Evolutionary conservation across 2,888 invertebrate species (phyloP).

Genomic region (Platypus cylindrus): DNA sequence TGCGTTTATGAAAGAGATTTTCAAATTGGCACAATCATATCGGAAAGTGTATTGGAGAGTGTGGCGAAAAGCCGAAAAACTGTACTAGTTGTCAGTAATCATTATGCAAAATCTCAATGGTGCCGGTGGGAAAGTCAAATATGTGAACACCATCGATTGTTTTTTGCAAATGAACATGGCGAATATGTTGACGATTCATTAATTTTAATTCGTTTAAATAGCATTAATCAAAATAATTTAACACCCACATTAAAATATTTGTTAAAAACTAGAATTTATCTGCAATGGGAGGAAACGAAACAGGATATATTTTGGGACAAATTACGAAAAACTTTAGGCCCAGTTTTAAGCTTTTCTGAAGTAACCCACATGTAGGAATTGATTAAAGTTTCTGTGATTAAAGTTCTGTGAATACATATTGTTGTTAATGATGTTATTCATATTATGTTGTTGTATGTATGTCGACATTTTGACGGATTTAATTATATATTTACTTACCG

Average conservation of each 20-base stretch:
- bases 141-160: slow-evolving; percentile 51
- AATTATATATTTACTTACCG: too few relatives aligned
- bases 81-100: slow-evolving; percentile 52
- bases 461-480: too few relatives aligned
- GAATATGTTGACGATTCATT: slow-evolving; percentile 44
- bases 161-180: slow-evolving; percentile 39
- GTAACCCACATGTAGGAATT: slow-evolving; percentile 6
- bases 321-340: slow-evolving; percentile 24
- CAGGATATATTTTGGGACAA: slow-evolving; percentile 32
- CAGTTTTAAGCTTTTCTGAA: slow-evolving; percentile 2
- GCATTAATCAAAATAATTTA: slow-evolving; percentile 41
- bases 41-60: slow-evolving; percentile 51
- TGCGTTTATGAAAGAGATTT: slow-evolving; percentile 61
- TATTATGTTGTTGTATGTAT: too few relatives aligned
- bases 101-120: slow-evolving; percentile 60
- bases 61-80: slow-evolving; percentile 52
- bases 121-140: slow-evolving; percentile 57
- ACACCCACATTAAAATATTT: slow-evolving; percentile 48
- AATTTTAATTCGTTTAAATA: slow-evolving; percentile 49
- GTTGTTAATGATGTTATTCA: too few relatives aligned
- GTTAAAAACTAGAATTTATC: slow-evolving; percentile 50
- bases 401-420: too few relatives aligned
- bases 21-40: slow-evolving; percentile 48
- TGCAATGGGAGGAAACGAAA: slow-evolving; percentile 42
- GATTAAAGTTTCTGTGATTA: too few relatives aligned